These are phyloP conservation scores for Antedon mediterranea DNA, from an alignment of 53 echinoderm and acorn worm genomes.

Conservation along the genomic window DNA sequence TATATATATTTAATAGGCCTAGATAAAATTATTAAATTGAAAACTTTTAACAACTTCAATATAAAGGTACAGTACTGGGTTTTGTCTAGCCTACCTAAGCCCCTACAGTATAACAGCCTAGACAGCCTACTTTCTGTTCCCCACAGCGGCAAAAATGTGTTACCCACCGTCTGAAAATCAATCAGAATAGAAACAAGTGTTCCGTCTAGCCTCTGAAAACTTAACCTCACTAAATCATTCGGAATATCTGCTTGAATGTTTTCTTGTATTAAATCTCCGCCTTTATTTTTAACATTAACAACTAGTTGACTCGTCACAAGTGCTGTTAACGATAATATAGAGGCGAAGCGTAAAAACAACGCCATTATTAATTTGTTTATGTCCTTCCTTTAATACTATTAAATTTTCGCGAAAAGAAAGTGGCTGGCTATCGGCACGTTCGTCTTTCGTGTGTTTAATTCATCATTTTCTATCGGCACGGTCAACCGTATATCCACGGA, in stretches of 20 bases:
- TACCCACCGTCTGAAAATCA: slow-evolving; percentile 75
- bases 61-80: no score
- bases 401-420: no score
- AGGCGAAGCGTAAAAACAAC: background rate
- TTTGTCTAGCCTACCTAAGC: background rate
- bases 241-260: slow-evolving; percentile 50
- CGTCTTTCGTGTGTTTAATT: no score
- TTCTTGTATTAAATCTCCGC: slow-evolving; percentile 91
- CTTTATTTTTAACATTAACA: slow-evolving; percentile 94
- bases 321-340: background rate
- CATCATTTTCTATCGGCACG: no score
- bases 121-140: background rate
- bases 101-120: background rate
- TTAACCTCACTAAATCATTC: slow-evolving; percentile 54
- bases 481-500: no score
- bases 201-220: slow-evolving; percentile 89
- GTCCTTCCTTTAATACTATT: background rate
- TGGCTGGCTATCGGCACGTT: no score
- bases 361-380: background rate
- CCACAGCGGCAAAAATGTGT: background rate
- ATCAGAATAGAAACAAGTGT: slow-evolving; percentile 74
- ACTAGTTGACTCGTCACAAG: slow-evolving; percentile 55
- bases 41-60: no score
- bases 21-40: no score
- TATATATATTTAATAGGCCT: no score